A percentile compares a stretch with the other conserved stretches of the same genome.
Evolutionary conservation across 2,113 vertebrate genomes (phyloP).

Genomic region (Marcusenius ussheri): DNA sequence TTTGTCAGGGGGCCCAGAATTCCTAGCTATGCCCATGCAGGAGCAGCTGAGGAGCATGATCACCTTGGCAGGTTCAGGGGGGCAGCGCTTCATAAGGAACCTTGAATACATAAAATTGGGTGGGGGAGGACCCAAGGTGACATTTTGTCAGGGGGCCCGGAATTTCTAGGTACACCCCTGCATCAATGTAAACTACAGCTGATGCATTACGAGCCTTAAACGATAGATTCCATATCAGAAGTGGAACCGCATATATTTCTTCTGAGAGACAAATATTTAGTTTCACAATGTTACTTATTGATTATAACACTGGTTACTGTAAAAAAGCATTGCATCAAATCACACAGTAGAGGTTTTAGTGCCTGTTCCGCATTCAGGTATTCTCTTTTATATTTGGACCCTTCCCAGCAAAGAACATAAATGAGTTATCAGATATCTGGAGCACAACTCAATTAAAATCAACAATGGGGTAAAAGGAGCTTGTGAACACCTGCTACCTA

Average conservation of each 20-base stretch:
- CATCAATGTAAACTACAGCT: background rate
- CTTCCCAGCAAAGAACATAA: background rate
- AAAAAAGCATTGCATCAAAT: background rate
- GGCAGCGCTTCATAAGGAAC: background rate
- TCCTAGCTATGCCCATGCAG: background rate
- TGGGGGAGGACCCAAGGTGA: background rate
- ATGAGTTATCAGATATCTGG: background rate
- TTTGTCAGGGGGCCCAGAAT: background rate
- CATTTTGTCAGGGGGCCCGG: background rate
- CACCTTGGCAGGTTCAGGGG: background rate
- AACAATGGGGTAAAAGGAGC: background rate
- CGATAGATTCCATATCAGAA: background rate
- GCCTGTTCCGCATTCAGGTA: background rate
- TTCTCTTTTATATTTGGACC: constrained; percentile 5
- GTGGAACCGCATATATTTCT: constrained; percentile 19
- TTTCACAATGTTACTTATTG: background rate
- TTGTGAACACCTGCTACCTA: background rate
- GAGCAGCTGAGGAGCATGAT: background rate
- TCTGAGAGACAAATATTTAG: background rate
- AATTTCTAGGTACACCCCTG: background rate
- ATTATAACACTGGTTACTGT: background rate
- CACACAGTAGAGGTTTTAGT: background rate
- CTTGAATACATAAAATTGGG: background rate
- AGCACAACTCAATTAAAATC: background rate
- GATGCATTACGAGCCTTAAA: background rate